Conservation (phyloP, 2,888 invertebrate genomes). For the Halictus ligatus region DNA sequence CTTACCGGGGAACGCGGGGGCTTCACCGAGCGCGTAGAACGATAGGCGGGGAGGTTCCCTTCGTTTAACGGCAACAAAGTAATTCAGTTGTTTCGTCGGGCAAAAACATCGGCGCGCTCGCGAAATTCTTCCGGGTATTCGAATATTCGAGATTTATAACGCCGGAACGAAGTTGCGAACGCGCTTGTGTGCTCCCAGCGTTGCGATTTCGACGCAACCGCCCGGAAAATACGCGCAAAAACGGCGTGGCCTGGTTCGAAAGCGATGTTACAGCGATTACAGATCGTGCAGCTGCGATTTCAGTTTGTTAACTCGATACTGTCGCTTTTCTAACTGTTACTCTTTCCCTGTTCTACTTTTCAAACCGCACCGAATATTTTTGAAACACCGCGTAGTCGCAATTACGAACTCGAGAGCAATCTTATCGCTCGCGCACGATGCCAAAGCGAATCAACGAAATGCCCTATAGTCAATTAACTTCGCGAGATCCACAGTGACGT, state of each 20-base stretch:
- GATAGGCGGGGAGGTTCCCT: background rate
- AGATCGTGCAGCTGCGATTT: background rate
- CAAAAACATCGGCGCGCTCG: background rate
- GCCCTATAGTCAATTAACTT: background rate
- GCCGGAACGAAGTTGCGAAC: constrained; percentile 2
- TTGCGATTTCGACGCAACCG: background rate
- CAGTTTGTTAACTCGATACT: background rate
- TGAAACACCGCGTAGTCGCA: too few species aligned
- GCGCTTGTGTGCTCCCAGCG: background rate
- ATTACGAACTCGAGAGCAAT: background rate
- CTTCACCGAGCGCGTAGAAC: background rate
- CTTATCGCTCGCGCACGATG: background rate
- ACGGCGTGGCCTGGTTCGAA: background rate
- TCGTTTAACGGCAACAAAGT: background rate
- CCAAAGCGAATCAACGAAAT: background rate
- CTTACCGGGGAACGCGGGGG: background rate
- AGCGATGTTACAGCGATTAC: background rate
- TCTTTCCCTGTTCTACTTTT: background rate
- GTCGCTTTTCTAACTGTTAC: background rate
- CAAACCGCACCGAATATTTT: background rate
- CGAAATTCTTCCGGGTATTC: constrained; percentile 1
- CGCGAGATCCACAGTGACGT: background rate
- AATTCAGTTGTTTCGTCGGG: background rate
- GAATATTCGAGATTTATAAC: constrained; percentile 16
- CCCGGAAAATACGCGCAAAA: constrained; percentile 1